These are phyloP conservation scores for Acrobasis repandana DNA, from an alignment of 2,888 invertebrate genomes.

Conservation along the genomic window DNA sequence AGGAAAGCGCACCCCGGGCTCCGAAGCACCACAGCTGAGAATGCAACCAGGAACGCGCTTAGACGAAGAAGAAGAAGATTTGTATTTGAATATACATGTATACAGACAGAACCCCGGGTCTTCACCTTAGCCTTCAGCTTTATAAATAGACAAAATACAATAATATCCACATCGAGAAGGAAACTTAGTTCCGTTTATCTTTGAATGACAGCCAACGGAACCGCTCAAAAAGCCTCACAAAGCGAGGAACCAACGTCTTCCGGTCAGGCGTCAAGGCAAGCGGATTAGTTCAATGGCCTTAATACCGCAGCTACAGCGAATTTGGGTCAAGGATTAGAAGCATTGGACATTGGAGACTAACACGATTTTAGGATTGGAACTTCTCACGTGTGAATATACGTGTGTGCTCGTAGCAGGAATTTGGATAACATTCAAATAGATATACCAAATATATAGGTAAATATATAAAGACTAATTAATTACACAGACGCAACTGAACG, in stretches of 20 bases:
- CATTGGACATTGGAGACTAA: constrained; percentile 11
- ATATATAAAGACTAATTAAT: no score
- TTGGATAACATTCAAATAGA: no score
- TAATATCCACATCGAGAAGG: background rate
- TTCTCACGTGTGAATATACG: constrained; percentile 4
- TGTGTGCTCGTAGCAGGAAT: background rate
- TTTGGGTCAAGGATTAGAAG: constrained; percentile 27
- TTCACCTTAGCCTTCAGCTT: no score
- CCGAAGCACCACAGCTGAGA: no score
- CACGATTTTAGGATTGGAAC: constrained; percentile 22
- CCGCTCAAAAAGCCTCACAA: constrained; percentile 16
- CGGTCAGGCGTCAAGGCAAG: constrained; percentile 11
- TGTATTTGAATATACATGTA: no score
- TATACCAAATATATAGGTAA: no score
- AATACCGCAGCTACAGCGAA: constrained; percentile 3
- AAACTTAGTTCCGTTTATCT: background rate
- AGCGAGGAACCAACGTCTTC: constrained; percentile 12
- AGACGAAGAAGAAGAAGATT: no score
- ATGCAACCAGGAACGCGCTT: no score
- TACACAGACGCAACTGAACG: no score
- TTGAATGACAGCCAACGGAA: constrained; percentile 16
- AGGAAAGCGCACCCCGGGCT: no score
- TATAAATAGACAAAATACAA: no score
- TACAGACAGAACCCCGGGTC: no score
- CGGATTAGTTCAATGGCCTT: constrained; percentile 17